These are phyloP conservation scores for Temnothorax unifasciatus DNA, from an alignment of 2,888 invertebrate genomes.

Conservation along the genomic window DNA sequence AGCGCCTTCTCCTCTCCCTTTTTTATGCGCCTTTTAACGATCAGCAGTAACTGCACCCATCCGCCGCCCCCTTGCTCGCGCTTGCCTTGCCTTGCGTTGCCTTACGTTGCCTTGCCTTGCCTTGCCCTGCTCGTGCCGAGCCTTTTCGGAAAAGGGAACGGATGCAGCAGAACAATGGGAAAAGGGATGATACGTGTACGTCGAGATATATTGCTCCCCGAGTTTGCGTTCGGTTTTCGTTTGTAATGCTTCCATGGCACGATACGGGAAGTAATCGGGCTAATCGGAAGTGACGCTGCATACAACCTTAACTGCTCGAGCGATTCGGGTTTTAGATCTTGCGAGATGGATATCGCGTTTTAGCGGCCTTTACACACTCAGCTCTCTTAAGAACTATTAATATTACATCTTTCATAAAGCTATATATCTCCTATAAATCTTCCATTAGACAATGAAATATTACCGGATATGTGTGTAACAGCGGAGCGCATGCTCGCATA, in stretches of 20 bases:
- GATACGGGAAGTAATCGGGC: conserved; percentile 33
- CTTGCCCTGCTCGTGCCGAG: conserved; percentile 42
- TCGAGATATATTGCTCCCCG: conserved; percentile 4
- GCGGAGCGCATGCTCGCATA: conserved; percentile 39
- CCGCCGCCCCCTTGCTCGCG: conserved; percentile 34
- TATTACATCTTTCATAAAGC: conserved; percentile 35
- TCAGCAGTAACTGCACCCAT: conserved; percentile 76
- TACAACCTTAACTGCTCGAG: not conserved
- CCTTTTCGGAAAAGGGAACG: conserved; percentile 58
- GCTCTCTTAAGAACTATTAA: conserved; percentile 38
- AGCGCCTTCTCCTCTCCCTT: conserved; percentile 68
- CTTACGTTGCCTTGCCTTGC: not conserved
- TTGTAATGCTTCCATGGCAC: not conserved
- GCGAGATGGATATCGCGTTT: conserved; percentile 34
- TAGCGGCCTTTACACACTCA: not conserved
- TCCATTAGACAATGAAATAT: conserved; percentile 51
- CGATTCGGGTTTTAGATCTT: conserved; percentile 12
- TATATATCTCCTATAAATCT: conserved; percentile 43
- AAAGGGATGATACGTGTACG: conserved; percentile 24
- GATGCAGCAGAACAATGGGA: conserved; percentile 52
- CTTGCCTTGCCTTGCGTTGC: conserved; percentile 31
- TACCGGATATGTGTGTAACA: conserved; percentile 32
- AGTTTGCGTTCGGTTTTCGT: conserved; percentile 15
- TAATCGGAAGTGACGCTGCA: conserved; percentile 28
- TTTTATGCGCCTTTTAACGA: conserved; percentile 79